Conservation (phyloP, 37 sponge, comb jelly and placozoan species). For the Mnemiopsis leidyi region DNA sequence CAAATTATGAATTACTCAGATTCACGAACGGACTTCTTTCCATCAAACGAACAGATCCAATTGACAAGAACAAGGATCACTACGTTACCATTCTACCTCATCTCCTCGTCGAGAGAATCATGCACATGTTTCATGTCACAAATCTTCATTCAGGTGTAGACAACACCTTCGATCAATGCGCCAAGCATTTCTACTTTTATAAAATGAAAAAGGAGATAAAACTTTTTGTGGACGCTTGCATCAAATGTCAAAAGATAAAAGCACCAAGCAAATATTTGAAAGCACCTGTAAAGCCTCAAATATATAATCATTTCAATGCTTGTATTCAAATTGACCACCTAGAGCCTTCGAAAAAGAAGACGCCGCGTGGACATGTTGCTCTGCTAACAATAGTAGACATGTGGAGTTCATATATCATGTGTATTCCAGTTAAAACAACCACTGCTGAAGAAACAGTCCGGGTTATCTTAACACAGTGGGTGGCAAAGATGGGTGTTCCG, state of each 20-base stretch:
- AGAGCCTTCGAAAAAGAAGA: background rate
- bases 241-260: background rate
- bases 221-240: background rate
- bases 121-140: background rate
- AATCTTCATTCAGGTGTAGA: background rate
- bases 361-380: background rate
- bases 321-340: slow-evolving; percentile 14
- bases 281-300: background rate
- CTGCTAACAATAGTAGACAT: slow-evolving; percentile 2
- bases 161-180: background rate
- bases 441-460: no score
- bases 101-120: background rate
- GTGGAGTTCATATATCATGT: no score
- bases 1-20: background rate
- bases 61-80: background rate
- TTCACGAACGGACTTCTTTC: background rate
- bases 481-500: no score
- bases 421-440: no score
- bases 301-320: background rate
- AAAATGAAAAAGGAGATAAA: slow-evolving; percentile 21
- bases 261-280: background rate
- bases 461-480: no score
- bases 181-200: background rate
- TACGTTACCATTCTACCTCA: background rate
- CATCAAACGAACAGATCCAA: background rate